Conservation (phyloP, 2,113 vertebrate genomes). For the Crotalus tigris region DNA sequence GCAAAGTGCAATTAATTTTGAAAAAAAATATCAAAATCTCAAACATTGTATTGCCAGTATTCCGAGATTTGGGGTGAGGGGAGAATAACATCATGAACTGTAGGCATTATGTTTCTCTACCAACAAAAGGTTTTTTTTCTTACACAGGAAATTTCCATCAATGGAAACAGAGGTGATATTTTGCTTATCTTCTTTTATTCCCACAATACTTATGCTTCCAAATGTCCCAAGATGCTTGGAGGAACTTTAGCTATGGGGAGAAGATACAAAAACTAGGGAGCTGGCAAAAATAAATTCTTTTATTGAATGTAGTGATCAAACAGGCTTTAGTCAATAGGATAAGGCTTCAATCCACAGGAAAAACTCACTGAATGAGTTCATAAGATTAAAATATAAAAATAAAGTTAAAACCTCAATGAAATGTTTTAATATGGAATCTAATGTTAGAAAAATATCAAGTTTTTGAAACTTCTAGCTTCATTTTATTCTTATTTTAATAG, state of each 20-base stretch:
- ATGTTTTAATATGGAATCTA: background rate
- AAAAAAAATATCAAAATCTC: conserved; percentile 33
- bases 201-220: background rate
- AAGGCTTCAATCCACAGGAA: background rate
- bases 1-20: conserved; percentile 40
- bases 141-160: background rate
- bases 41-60: conserved; percentile 7
- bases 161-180: background rate
- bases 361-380: background rate
- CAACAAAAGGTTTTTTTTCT: background rate
- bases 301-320: background rate
- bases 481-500: background rate
- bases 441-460: background rate
- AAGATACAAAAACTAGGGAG: background rate
- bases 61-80: background rate
- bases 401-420: background rate
- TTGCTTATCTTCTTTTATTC: background rate
- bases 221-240: background rate
- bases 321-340: background rate
- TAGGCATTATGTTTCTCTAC: background rate
- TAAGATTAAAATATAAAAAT: background rate
- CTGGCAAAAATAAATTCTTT: background rate
- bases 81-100: background rate
- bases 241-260: background rate
- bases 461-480: background rate